These are phyloP conservation scores for Diplodus sargus DNA, from an alignment of 2,797 vertebrate species.

Conservation along the genomic window DNA sequence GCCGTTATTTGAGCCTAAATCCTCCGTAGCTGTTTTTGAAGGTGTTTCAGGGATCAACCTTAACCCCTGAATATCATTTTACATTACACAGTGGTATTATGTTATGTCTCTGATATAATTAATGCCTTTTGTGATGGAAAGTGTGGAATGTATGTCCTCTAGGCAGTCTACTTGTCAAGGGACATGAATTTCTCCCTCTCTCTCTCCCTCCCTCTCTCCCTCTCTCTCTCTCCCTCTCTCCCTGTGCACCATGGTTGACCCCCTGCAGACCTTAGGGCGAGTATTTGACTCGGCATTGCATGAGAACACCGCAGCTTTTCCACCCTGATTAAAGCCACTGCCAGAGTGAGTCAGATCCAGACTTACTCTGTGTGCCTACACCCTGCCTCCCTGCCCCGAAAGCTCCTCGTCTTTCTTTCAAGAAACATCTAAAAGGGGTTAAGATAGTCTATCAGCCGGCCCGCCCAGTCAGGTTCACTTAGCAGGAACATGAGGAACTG, in stretches of 20 bases:
- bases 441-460: constrained; percentile 63
- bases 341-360: constrained; percentile 75
- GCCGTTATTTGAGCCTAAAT: neutral
- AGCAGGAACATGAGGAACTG: constrained; percentile 53
- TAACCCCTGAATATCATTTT: constrained; percentile 31
- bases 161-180: constrained; percentile 49
- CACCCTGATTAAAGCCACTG: constrained; percentile 74
- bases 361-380: constrained; percentile 61
- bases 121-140: constrained; percentile 52
- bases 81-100: constrained; percentile 22
- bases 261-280: constrained; percentile 67
- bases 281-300: constrained; percentile 72
- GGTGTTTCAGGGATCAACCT: constrained; percentile 10
- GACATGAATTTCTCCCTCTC: constrained; percentile 33
- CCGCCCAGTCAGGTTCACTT: constrained; percentile 68
- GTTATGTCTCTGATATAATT: constrained; percentile 48
- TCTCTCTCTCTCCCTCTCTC: constrained; percentile 7
- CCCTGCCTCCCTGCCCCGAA: constrained; percentile 56
- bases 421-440: constrained; percentile 70
- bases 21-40: neutral
- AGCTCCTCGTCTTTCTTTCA: constrained; percentile 53
- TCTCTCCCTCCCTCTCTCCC: constrained; percentile 15
- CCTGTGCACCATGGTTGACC: constrained; percentile 64
- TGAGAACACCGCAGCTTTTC: constrained; percentile 70
- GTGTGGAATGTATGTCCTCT: constrained; percentile 60